These are phyloP conservation scores for Syngnathoides biaculeatus DNA, from an alignment of 2,113 vertebrate species.

Conservation along the genomic window DNA sequence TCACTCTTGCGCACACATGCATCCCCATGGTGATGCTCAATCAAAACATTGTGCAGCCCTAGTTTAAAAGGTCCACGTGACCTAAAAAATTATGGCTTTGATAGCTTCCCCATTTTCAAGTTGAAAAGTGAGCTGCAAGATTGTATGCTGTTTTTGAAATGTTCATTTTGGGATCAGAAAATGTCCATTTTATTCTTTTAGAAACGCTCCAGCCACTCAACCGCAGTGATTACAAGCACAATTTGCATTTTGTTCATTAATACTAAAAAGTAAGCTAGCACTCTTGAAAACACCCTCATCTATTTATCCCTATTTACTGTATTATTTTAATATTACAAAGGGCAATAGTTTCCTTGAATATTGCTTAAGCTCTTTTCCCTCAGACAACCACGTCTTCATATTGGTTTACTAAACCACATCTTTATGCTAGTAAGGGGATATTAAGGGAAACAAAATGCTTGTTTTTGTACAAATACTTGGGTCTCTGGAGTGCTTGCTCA, in stretches of 20 bases:
- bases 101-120: background rate
- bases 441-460: no score
- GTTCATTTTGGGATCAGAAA: constrained; percentile 6
- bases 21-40: no score
- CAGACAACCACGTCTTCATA: background rate
- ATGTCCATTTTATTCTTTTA: background rate
- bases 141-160: background rate
- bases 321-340: constrained; percentile 29
- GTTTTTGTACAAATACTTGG: no score
- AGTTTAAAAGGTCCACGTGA: no score
- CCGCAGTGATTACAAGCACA: constrained; percentile 1
- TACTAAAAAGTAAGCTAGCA: constrained; percentile 5
- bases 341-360: constrained; percentile 27
- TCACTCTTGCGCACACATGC: no score
- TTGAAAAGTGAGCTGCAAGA: background rate
- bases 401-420: background rate
- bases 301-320: constrained; percentile 27
- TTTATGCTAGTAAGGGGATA: background rate
- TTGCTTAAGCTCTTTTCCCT: background rate
- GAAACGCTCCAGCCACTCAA: constrained; percentile 21
- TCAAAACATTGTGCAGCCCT: no score
- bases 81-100: no score
- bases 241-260: constrained; percentile 17
- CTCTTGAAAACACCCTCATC: constrained; percentile 22
- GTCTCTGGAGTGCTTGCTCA: no score